Base-by-base conservation (phyloP, 1,140 invertebrate species). In the Drosophila parabipectinata region DNA sequence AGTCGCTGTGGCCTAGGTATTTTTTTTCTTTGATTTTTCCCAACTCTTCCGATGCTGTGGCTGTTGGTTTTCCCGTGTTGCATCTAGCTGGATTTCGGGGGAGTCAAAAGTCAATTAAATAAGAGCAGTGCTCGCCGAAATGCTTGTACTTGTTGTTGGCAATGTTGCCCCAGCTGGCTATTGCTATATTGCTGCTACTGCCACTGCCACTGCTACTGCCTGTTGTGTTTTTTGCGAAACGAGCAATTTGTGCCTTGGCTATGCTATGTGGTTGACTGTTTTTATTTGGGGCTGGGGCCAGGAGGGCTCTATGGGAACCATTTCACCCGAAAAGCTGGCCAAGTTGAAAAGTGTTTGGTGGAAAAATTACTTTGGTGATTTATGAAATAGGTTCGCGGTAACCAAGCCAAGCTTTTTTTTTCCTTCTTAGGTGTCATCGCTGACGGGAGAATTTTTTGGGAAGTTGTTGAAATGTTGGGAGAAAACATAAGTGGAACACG, bases 21-120 rank as follows among this genome's bases (percentile, higher is more conserved):
- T 52, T 15, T n/a, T 39, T 45, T 44, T 37, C 30, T 24, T 60
- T 60, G 26, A 45, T 56, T 69, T 69, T 71, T 21, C 41, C 39
- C 12, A 24, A 12, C 5, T 10, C 12, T 37, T 44, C 18, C 58
- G 2, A 9, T 52, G 32, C 4, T 56, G 28, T 21, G 48, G 48
- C 37, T 55, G 62, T 53, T 61, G 53, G 10, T 60, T 45, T 57
- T 72, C 44, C 45, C 71, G 57, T 58, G 57, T 59, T 64, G 41
- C 32, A 47, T 47, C 44, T 10, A 10, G 15, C 44, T 47, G 67
- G 51, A 69, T 69, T 67, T 87, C 57, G 47, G 75, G 76, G 79
- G 79, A 90, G 87, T 90, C 87, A 90, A 90, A 90, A 90, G 87
- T 90, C 87, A 90, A 90, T 90, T 90, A 90, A 90, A 90, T 90